These are phyloP conservation scores for Knipowitschia caucasica DNA, from an alignment of 2,797 vertebrate genomes.

Conservation along the genomic window DNA sequence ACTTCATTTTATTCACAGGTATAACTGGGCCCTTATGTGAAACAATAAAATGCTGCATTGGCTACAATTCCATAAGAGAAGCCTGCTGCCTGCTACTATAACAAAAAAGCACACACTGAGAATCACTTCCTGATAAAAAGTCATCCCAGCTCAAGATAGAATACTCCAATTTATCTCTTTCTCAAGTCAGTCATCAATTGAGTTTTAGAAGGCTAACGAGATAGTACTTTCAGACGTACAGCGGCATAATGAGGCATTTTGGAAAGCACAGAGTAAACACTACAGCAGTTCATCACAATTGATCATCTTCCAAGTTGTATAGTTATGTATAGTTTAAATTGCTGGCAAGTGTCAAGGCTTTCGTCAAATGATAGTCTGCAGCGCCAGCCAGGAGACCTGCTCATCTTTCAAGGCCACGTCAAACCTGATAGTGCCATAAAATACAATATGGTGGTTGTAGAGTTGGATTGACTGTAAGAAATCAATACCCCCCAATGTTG, in stretches of 20 bases:
- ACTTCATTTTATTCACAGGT: constrained; percentile 50
- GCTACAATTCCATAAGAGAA: constrained; percentile 16
- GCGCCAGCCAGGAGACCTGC: constrained; percentile 32
- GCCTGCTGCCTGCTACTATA: constrained; percentile 26
- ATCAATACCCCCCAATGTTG: no score
- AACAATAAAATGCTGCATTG: constrained; percentile 42
- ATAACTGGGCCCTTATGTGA: constrained; percentile 40
- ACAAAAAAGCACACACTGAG: constrained; percentile 44
- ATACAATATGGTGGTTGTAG: no score
- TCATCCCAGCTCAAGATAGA: constrained; percentile 31
- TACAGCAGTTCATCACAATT: constrained; percentile 15
- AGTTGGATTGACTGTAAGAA: not conserved
- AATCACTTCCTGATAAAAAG: constrained; percentile 31
- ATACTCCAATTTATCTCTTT: constrained; percentile 24
- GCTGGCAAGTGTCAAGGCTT: constrained; percentile 39
- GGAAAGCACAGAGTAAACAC: constrained; percentile 14
- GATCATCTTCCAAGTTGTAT: constrained; percentile 23
- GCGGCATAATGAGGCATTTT: constrained; percentile 32
- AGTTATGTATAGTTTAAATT: constrained; percentile 42
- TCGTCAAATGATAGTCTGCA: constrained; percentile 52
- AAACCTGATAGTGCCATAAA: constrained; percentile 23
- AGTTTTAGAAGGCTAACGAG: constrained; percentile 29
- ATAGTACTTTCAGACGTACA: constrained; percentile 13
- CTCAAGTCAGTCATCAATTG: constrained; percentile 1
- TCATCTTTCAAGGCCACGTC: constrained; percentile 26